Conservation (phyloP, 2,888 invertebrate species). For the Megastigmus dorsalis region DNA sequence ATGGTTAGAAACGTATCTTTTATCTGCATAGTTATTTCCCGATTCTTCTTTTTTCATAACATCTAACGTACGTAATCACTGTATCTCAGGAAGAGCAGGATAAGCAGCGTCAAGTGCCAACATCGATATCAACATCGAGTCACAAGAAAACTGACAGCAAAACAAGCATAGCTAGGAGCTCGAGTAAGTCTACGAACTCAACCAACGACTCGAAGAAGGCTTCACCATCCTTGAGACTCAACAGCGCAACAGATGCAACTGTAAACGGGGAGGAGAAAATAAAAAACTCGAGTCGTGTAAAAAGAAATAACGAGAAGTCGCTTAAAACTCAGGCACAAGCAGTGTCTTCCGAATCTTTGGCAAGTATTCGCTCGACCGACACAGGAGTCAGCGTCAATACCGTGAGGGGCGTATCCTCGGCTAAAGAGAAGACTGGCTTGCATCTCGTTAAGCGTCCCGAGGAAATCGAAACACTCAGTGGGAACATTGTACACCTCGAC, state of each 20-base stretch:
- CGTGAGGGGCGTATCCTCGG: conserved; percentile 69
- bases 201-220: background rate
- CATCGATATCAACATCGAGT: background rate
- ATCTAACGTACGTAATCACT: too few species aligned
- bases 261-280: background rate
- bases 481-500: conserved; percentile 63
- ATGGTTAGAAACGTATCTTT: background rate
- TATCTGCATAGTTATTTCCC: too few species aligned
- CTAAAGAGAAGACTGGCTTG: conserved; percentile 68
- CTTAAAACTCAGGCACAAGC: conserved; percentile 63
- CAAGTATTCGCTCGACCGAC: conserved; percentile 68
- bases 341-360: conserved; percentile 65
- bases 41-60: background rate
- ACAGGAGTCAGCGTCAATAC: conserved; percentile 72
- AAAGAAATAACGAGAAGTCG: conserved; percentile 52
- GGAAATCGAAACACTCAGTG: conserved; percentile 72
- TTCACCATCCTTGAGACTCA: background rate
- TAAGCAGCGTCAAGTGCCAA: background rate
- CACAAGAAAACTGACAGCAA: conserved; percentile 33
- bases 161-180: background rate
- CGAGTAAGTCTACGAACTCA: background rate
- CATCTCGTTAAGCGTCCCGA: conserved; percentile 68
- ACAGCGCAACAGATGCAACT: background rate
- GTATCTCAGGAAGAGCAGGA: conserved; percentile 13
- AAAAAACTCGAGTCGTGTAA: background rate